These are phyloP conservation scores for Archips xylosteana DNA, from an alignment of 2,888 invertebrate species.

Conservation along the genomic window DNA sequence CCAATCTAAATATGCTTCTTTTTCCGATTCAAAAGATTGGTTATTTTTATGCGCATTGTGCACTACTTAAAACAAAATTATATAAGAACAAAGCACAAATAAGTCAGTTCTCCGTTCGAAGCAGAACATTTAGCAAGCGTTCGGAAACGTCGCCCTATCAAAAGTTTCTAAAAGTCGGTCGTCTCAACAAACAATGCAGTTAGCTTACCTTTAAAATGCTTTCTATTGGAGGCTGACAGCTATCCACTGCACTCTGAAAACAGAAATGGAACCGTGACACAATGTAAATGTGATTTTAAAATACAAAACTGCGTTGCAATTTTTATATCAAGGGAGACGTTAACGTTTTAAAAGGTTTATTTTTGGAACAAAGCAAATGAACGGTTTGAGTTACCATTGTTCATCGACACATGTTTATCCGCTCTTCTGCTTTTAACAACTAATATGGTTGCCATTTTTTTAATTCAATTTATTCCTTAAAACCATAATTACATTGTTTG, in stretches of 20 bases:
- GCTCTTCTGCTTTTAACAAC: too few relatives aligned
- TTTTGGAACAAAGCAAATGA: constrained; percentile 18
- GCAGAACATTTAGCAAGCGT: not conserved
- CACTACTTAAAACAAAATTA: not conserved
- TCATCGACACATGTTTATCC: constrained; percentile 2
- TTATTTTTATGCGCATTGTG: not conserved
- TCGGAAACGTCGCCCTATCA: not conserved
- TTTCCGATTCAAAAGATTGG: not conserved
- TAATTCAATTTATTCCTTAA: too few relatives aligned
- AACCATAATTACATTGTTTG: too few relatives aligned
- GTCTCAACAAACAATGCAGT: constrained; percentile 39
- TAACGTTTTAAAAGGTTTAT: constrained; percentile 29
- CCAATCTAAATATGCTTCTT: too few relatives aligned
- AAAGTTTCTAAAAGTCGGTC: not conserved
- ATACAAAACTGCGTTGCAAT: constrained; percentile 4
- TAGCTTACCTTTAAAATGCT: constrained; percentile 87
- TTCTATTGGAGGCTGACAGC: constrained; percentile 86
- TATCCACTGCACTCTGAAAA: constrained; percentile 80
- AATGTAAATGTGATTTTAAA: constrained; percentile 14
- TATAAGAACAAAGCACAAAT: not conserved
- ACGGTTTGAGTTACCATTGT: constrained; percentile 21
- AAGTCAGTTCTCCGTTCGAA: not conserved
- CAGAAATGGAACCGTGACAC: constrained; percentile 44
- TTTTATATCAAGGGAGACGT: not conserved
- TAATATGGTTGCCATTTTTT: too few relatives aligned